phyloP scores from a whole-genome alignment of 1,140 invertebrate genomes.

The Platyscapa corneri region DNA sequence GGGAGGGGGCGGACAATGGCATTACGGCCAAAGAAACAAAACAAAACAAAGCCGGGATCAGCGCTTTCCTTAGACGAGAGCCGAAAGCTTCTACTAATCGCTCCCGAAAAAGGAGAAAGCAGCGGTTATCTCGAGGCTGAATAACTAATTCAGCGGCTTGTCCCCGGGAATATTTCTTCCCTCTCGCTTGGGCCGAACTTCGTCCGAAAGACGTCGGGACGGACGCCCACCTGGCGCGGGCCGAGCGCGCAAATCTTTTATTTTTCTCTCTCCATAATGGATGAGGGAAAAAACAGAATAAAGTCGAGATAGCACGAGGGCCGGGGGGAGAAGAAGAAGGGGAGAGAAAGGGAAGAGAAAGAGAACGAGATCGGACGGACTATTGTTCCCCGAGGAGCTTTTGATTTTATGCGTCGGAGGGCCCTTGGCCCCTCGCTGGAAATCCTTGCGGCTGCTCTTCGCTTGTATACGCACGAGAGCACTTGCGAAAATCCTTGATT shows the following conservation, averaged over 20 bases:
- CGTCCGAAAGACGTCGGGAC: too few species aligned
- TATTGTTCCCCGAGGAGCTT: conserved; percentile 56
- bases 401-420: conserved; percentile 50
- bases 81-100: too few species aligned
- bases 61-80: background rate
- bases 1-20: too few species aligned
- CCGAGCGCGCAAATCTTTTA: background rate
- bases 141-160: background rate
- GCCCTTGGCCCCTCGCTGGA: background rate
- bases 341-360: too few species aligned
- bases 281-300: background rate
- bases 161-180: background rate
- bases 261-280: background rate
- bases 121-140: background rate
- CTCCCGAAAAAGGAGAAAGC: background rate
- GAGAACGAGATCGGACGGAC: conserved; percentile 34
- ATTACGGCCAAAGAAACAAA: too few species aligned
- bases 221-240: too few species aligned
- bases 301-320: too few species aligned
- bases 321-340: too few species aligned
- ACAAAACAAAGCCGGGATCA: background rate
- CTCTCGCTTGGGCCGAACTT: background rate
- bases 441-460: background rate
- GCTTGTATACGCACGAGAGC: background rate
- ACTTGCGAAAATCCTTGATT: conserved; percentile 31